Percentiles rank a stretch among this genome's conserved stretches.
Evolutionary conservation across 2,797 vertebrate species (phyloP).

Genomic region (Pristis pectinata): DNA sequence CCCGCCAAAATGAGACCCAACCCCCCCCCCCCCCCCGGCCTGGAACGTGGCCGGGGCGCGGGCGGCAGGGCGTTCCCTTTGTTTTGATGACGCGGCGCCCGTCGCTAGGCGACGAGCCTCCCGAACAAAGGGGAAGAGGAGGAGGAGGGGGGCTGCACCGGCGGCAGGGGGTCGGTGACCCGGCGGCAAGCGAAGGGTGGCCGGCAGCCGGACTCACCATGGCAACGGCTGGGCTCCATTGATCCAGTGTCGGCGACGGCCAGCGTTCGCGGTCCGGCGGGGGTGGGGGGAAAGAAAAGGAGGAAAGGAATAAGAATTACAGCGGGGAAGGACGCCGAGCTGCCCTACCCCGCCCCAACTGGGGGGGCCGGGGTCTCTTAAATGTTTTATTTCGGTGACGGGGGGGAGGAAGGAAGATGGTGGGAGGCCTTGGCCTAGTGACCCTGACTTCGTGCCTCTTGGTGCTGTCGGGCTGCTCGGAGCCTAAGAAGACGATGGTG

Average conservation of each 20-base stretch:
- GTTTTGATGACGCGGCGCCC: conserved; percentile 2
- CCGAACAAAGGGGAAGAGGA: neutral
- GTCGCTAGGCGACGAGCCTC: neutral
- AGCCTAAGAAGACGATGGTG: neutral
- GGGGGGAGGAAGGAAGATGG: neutral
- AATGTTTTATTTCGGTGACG: neutral
- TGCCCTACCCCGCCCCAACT: neutral
- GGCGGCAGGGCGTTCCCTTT: neutral
- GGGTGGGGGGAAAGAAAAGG: neutral
- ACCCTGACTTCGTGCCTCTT: conserved; percentile 12
- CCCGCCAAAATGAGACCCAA: too few species aligned
- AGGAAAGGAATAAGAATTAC: neutral
- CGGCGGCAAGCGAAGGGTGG: neutral
- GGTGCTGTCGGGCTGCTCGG: neutral
- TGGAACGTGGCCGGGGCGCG: neutral
- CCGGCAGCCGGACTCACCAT: neutral
- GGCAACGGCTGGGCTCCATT: neutral
- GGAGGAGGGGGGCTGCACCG: too few species aligned
- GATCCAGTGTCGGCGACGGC: neutral
- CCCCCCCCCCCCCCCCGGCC: too few species aligned
- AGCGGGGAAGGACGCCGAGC: neutral
- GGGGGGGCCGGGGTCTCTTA: neutral
- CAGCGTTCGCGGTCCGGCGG: neutral
- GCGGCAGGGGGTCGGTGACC: neutral
- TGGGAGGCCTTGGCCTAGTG: neutral